Conservation (phyloP, 2,888 invertebrate species). For the Eudemis profundana region DNA sequence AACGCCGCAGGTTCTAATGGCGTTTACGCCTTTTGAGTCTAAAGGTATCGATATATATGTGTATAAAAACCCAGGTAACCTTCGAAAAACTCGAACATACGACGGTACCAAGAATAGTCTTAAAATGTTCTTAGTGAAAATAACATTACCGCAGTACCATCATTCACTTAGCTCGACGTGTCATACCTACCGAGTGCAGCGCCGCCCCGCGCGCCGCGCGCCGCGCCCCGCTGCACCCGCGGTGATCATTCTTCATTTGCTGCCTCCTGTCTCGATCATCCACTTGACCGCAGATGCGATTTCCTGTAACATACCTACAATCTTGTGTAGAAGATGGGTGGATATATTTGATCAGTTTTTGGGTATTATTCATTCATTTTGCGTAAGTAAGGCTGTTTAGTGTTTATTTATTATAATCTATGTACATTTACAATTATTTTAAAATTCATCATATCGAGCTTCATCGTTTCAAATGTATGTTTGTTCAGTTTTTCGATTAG, state of each 20-base stretch:
- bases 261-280: conserved; percentile 63
- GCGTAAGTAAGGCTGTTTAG: too few species aligned
- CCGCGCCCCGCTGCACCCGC: conserved; percentile 57
- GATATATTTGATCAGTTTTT: too few species aligned
- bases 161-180: conserved; percentile 79
- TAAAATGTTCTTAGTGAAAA: conserved; percentile 26
- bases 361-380: too few species aligned
- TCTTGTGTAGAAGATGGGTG: neutral
- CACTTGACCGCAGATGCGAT: conserved; percentile 59
- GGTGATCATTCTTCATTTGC: conserved; percentile 84
- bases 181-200: conserved; percentile 63
- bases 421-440: too few species aligned
- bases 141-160: conserved; percentile 56
- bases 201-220: conserved; percentile 48
- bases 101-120: neutral
- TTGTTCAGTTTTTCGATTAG: neutral
- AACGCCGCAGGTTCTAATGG: too few species aligned
- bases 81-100: neutral
- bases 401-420: too few species aligned
- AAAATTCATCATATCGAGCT: too few species aligned
- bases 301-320: conserved; percentile 4
- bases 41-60: too few species aligned
- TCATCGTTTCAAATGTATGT: too few species aligned
- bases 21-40: too few species aligned
- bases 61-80: too few species aligned